Conservation (phyloP, 1,140 invertebrate genomes). For the Adelges cooleyi region DNA sequence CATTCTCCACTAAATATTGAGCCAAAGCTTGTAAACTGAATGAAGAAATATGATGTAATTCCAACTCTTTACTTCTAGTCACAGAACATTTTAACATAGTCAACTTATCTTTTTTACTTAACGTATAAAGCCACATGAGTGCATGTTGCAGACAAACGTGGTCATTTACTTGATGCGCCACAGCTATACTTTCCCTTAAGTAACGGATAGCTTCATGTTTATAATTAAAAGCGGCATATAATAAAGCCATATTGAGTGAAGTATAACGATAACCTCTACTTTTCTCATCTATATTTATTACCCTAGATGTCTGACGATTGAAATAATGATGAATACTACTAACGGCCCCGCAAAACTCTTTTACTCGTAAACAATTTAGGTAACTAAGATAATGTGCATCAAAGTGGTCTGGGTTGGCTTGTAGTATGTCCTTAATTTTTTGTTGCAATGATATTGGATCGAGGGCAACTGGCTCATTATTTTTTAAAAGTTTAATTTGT, state of each 20-base stretch:
- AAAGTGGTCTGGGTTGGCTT: conserved; percentile 66
- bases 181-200: conserved; percentile 69
- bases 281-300: conserved; percentile 47
- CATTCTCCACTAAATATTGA: conserved; percentile 24
- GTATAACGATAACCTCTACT: conserved; percentile 72
- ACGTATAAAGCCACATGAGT: conserved; percentile 63
- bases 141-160: conserved; percentile 73
- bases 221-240: conserved; percentile 50
- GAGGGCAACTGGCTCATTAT: conserved; percentile 65
- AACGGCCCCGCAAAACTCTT: conserved; percentile 74
- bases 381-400: conserved; percentile 85
- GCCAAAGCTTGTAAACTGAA: conserved; percentile 41
- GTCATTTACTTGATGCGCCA: conserved; percentile 79
- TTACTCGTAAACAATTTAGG: conserved; percentile 72
- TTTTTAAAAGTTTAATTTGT: conserved; percentile 66
- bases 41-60: conserved; percentile 50
- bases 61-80: conserved; percentile 39
- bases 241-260: conserved; percentile 72
- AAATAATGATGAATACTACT: conserved; percentile 76
- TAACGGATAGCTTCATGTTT: conserved; percentile 65
- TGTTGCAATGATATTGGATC: conserved; percentile 61
- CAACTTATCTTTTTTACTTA: conserved; percentile 43
- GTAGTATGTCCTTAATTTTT: conserved; percentile 62
- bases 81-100: conserved; percentile 46
- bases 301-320: conserved; percentile 48